These are phyloP conservation scores for Prietella phreatophila DNA, from an alignment of 2,113 vertebrate genomes.

Conservation along the genomic window DNA sequence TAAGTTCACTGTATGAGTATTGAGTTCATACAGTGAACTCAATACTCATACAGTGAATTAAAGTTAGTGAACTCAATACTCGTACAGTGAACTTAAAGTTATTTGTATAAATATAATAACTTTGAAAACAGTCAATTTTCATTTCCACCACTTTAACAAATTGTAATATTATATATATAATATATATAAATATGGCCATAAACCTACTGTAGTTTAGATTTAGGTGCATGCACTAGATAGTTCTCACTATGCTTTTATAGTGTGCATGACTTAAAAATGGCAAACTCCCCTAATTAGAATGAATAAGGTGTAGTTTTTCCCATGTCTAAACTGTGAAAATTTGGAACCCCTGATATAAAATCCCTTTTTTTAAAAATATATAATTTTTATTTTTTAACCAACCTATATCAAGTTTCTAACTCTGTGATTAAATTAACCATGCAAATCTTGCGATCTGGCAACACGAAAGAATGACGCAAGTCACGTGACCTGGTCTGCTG, in stretches of 20 bases:
- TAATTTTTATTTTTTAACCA: background rate
- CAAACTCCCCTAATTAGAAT: background rate
- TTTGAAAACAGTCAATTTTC: no score
- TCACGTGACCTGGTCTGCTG: slow-evolving; percentile 8
- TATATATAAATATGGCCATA: background rate
- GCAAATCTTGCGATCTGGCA: background rate
- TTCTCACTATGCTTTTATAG: background rate
- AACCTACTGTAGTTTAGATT: background rate
- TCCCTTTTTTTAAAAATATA: no score
- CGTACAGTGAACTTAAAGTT: no score
- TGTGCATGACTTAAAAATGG: background rate
- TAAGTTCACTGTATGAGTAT: no score
- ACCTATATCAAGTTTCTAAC: background rate
- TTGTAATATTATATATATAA: no score
- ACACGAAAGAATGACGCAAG: background rate
- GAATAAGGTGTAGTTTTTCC: background rate
- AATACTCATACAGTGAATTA: no score
- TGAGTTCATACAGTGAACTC: no score
- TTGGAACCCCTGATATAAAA: background rate
- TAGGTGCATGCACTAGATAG: background rate
- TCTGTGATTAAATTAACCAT: no score
- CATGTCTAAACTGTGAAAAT: background rate
- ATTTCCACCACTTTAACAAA: no score
- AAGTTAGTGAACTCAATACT: no score
- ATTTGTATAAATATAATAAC: no score